These are phyloP conservation scores for Helicoverpa assulta DNA, from an alignment of 2,888 invertebrate genomes.

Conservation along the genomic window DNA sequence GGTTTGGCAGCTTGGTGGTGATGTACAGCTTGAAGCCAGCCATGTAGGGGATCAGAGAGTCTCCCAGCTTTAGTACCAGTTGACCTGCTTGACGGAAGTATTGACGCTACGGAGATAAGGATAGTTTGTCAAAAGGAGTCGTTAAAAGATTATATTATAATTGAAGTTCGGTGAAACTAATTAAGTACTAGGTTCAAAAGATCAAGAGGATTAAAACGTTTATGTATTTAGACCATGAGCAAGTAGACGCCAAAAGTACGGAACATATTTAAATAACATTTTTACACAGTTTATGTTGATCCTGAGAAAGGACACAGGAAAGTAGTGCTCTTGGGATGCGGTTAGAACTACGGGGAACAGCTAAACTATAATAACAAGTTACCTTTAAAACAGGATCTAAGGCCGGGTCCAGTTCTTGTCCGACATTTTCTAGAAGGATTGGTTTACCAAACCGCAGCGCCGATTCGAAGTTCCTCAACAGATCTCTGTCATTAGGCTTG, in stretches of 20 bases:
- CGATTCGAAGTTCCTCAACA: constrained; percentile 92
- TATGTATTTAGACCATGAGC: no score
- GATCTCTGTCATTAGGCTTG: constrained; percentile 93
- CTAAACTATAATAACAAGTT: constrained; percentile 4
- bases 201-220: no score
- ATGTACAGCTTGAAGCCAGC: constrained; percentile 95
- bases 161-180: no score
- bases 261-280: no score
- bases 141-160: no score
- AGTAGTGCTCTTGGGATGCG: neutral
- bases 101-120: constrained; percentile 88
- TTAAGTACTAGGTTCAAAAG: no score
- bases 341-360: no score
- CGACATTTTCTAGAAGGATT: constrained; percentile 95
- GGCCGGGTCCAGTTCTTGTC: constrained; percentile 95
- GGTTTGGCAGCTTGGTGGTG: constrained; percentile 97
- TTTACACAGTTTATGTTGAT: no score
- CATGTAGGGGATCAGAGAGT: constrained; percentile 95
- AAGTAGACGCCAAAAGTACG: no score
- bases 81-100: constrained; percentile 95
- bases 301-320: neutral
- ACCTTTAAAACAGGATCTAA: constrained; percentile 94
- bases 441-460: constrained; percentile 94
- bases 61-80: constrained; percentile 95
- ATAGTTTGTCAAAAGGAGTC: no score